Evolutionary conservation across 2,888 invertebrate genomes (phyloP).

Genomic region (Calameuta idolon): DNA sequence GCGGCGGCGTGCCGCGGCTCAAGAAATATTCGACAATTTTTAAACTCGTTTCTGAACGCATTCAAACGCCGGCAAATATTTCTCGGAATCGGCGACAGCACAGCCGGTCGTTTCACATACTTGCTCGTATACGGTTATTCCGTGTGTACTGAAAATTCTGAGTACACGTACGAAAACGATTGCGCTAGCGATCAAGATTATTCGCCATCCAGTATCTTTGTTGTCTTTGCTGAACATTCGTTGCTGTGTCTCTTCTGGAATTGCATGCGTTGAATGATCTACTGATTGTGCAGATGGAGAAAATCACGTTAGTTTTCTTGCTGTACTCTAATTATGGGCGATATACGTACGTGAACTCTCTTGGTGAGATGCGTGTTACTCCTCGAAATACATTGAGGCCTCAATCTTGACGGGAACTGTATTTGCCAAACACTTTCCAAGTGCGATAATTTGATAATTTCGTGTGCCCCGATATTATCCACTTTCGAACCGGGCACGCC

Average conservation of each 20-base stretch:
- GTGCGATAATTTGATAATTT: background rate
- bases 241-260: background rate
- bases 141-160: constrained; percentile 36
- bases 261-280: background rate
- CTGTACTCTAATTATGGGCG: background rate
- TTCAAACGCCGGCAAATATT: constrained; percentile 53
- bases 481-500: background rate
- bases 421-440: background rate
- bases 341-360: background rate
- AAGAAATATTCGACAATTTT: constrained; percentile 64
- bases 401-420: background rate
- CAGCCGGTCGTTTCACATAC: constrained; percentile 29
- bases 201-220: background rate
- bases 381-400: background rate
- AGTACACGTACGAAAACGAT: background rate
- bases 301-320: background rate
- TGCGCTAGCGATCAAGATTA: background rate
- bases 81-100: constrained; percentile 51
- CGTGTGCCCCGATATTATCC: background rate
- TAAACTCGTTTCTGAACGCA: constrained; percentile 62
- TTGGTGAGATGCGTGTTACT: background rate
- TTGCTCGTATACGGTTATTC: constrained; percentile 38
- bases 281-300: background rate
- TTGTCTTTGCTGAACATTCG: background rate
- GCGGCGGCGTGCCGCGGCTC: constrained; percentile 26